Evolutionary conservation across 2,113 vertebrate genomes (phyloP), one percentile per base, ranked within the genome.

Genomic region (Fregata magnificens): DNA sequence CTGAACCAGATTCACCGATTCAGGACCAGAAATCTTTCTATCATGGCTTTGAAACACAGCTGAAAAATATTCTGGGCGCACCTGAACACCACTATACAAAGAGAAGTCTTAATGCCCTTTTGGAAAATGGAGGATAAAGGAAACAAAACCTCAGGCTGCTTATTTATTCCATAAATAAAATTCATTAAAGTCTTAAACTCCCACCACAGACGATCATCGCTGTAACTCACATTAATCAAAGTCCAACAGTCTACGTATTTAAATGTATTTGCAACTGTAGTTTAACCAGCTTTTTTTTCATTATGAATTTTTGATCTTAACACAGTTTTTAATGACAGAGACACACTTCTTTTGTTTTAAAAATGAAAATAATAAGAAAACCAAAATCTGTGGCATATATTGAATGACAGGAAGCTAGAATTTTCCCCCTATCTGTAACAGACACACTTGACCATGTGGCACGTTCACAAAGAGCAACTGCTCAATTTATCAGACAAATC

Each of bases 61-160:
- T 49, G 34, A 87, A 74, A 95, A 81, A 49, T 32, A 56, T 47
- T 82, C 56, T 78, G 47, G 26, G 25, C 16, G 9, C 32, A 72
- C 44, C 13, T 55, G 69, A 58, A 25, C 25, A 87, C 16, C 19
- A 47, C 61, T 63, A 26, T n/a, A n/a, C 19, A 84, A 79, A 58
- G 0, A 6, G 14, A 5, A 70, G 7, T n/a, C 21, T 63, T 76
- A 12, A 12, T 1, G 1, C 2, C n/a, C 26, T 32, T 24, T n/a
- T 17, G 34, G 47, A 79, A 81, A 63, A 90, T 9, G 11, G 19
- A 47, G 2, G 22, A 58, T 71, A 59, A 92, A 53, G 59, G 42
- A 82, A 71, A 83, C 11, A 77, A 90, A 88, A 36, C 10, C 38
- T 67, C 15, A 66, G 58, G 36, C 6, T 71, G 29, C 25, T 59